phyloP scores from a whole-genome alignment of 2,888 invertebrate species.

The Sphinx pinastri region DNA sequence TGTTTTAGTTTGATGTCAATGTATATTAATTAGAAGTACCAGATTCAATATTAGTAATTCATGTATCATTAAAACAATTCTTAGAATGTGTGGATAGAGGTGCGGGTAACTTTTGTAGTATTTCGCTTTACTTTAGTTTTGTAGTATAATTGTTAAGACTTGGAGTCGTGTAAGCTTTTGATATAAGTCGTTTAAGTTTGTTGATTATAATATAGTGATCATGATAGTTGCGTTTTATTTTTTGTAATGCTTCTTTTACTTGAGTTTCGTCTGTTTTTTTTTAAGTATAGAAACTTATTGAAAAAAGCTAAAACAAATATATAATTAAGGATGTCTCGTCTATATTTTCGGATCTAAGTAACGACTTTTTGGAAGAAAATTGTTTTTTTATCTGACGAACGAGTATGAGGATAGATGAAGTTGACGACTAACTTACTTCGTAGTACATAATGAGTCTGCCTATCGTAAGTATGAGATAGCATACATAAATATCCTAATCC shows the following conservation, averaged over 20 bases:
- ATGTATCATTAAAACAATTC: neutral
- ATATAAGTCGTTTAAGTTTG: slow-evolving; percentile 67
- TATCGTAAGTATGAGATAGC: no score
- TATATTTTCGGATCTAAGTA: no score
- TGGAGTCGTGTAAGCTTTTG: slow-evolving; percentile 61
- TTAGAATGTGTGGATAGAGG: slow-evolving; percentile 43
- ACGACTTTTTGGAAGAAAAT: no score
- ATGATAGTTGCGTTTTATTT: slow-evolving; percentile 33
- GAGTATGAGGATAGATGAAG: no score
- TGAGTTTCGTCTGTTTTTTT: neutral
- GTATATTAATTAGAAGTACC: neutral
- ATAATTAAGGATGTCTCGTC: no score
- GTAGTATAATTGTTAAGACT: slow-evolving; percentile 55
- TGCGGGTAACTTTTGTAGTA: slow-evolving; percentile 57
- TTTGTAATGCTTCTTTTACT: neutral
- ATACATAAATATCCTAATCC: no score
- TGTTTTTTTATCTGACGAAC: no score
- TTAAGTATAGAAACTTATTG: neutral
- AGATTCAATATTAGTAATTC: neutral
- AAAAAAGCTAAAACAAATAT: no score
- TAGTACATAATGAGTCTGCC: no score
- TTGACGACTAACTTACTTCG: no score
- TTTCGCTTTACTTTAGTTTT: slow-evolving; percentile 68
- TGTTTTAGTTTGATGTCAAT: neutral
- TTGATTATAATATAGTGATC: slow-evolving; percentile 50